phyloP scores from a whole-genome alignment of 1,140 invertebrate species.

The Wiebesia pumilae region DNA sequence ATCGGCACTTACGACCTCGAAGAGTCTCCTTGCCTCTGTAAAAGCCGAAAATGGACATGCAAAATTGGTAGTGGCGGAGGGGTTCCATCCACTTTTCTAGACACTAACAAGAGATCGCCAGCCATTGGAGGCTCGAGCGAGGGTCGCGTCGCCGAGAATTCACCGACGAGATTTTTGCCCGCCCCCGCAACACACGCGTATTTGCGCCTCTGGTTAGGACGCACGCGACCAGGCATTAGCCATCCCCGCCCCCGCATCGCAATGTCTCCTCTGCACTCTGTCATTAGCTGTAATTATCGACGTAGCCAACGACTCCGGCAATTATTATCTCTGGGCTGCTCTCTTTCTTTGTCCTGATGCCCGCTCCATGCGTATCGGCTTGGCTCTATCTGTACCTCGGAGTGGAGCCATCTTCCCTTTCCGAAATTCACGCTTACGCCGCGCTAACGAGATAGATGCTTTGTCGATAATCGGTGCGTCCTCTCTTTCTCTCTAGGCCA shows the following conservation, averaged over 20 bases:
- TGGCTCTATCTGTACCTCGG: constrained; percentile 13
- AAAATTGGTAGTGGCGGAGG: too few relatives aligned
- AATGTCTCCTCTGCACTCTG: not conserved
- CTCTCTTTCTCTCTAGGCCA: constrained; percentile 1
- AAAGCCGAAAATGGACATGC: too few relatives aligned
- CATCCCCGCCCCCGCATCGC: not conserved
- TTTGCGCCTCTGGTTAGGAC: not conserved
- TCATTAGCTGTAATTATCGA: constrained; percentile 14
- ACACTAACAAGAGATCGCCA: not conserved
- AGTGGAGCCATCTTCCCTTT: not conserved
- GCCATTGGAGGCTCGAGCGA: not conserved
- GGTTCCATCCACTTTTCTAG: too few relatives aligned
- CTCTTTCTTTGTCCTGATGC: not conserved
- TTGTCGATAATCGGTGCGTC: constrained; percentile 39
- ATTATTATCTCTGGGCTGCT: not conserved
- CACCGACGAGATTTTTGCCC: not conserved
- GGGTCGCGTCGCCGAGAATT: too few relatives aligned
- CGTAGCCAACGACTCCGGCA: not conserved
- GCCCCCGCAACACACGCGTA: too few relatives aligned
- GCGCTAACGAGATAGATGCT: constrained; percentile 53
- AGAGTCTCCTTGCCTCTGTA: too few relatives aligned
- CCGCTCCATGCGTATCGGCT: not conserved
- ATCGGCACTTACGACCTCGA: too few relatives aligned
- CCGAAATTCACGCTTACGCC: constrained; percentile 46
- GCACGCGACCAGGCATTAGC: not conserved